A percentile compares a stretch with the other conserved stretches of the same genome.
Evolutionary conservation across 2,888 invertebrate species (phyloP).

Genomic region (Rhagium mordax): DNA sequence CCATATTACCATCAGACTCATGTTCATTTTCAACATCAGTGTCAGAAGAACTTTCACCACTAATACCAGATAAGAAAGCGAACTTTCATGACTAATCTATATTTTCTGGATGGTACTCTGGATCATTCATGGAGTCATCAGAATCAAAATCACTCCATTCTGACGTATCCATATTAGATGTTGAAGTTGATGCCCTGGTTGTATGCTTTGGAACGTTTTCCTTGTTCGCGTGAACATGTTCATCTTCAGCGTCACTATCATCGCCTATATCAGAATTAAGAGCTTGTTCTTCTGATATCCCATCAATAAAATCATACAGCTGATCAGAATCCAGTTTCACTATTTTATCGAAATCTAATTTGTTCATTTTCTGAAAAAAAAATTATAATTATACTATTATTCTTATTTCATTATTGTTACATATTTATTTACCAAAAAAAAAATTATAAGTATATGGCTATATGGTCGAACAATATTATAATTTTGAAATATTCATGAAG

Average conservation of each 20-base stretch:
- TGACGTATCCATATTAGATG: neutral
- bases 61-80: neutral
- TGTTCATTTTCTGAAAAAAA: neutral
- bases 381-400: no score
- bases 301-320: conserved; percentile 4
- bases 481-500: no score
- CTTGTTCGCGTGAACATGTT: neutral
- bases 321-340: no score
- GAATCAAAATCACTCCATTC: conserved; percentile 17
- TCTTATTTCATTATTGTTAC: no score
- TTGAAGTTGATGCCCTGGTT: conserved; percentile 1
- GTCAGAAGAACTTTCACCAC: neutral
- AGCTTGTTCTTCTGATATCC: conserved; percentile 13
- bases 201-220: conserved; percentile 9
- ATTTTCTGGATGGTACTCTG: conserved; percentile 13
- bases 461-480: no score
- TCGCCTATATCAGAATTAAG: conserved; percentile 11
- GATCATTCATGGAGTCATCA: conserved; percentile 24
- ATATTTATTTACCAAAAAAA: no score
- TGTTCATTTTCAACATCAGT: conserved; percentile 11
- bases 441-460: no score
- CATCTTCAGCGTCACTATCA: neutral
- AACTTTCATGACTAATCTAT: conserved; percentile 6
- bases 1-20: neutral
- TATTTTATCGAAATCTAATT: neutral